Evolutionary conservation across 2,797 vertebrate genomes (phyloP).

Genomic region (Acrossocheilus fasciatus): DNA sequence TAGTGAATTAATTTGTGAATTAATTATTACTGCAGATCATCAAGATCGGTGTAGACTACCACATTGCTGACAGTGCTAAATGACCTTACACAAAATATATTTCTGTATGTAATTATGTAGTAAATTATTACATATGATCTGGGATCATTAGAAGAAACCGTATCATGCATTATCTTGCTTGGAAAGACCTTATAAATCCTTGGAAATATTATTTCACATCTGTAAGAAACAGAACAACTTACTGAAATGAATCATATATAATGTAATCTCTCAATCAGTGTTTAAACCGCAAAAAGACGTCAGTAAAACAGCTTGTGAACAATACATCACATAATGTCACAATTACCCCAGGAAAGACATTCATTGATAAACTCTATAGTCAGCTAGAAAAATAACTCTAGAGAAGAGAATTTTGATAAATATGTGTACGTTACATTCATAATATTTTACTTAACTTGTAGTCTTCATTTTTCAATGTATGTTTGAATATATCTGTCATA

Average conservation of each 20-base stretch:
- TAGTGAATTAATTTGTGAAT: neutral
- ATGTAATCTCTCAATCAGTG: neutral
- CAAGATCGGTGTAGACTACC: neutral
- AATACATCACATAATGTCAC: neutral
- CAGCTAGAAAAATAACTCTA: no score
- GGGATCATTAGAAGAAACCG: neutral
- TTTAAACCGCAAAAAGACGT: neutral
- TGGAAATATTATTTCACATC: neutral
- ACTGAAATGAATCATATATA: neutral
- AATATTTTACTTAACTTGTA: no score
- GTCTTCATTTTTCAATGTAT: no score
- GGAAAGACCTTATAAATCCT: neutral
- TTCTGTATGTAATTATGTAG: neutral
- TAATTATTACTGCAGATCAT: neutral
- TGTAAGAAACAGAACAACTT: neutral
- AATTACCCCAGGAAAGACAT: neutral
- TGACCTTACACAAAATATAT: neutral
- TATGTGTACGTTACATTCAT: no score
- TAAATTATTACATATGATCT: neutral
- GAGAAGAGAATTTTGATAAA: no score
- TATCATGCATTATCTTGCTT: neutral
- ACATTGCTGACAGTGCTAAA: neutral
- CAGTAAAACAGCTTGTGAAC: neutral
- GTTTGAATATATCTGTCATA: no score
- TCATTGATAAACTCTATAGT: no score